A percentile compares a stretch with the other conserved stretches of the same genome.
These are phyloP conservation scores for Aricia agestis DNA, from an alignment of 1,140 invertebrate genomes.

Conservation along the genomic window DNA sequence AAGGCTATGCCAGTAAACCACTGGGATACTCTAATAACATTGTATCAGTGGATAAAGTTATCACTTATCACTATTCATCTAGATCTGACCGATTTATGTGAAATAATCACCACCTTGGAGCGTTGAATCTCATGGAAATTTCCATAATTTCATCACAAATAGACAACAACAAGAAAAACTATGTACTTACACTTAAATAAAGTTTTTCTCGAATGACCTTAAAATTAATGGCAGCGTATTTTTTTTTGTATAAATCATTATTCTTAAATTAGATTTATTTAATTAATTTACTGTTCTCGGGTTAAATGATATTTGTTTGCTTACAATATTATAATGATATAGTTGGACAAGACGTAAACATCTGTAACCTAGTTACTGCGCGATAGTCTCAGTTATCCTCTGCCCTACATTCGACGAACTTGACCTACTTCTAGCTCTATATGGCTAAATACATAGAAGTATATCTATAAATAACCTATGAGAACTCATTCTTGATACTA, in stretches of 20 bases:
- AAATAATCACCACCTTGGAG: neutral
- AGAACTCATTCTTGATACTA: slow-evolving; percentile 20
- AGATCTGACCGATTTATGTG: neutral
- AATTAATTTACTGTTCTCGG: no score
- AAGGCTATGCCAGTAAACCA: neutral
- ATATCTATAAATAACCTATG: slow-evolving; percentile 45
- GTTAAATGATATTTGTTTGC: slow-evolving; percentile 9
- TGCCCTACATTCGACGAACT: slow-evolving; percentile 66
- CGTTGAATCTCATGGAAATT: neutral
- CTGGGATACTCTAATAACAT: neutral
- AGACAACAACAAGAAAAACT: neutral
- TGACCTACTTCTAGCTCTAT: slow-evolving; percentile 58
- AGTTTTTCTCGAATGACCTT: neutral
- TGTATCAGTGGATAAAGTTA: neutral
- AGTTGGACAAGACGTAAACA: slow-evolving; percentile 29
- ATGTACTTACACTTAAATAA: neutral
- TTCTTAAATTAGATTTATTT: no score
- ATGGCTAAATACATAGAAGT: slow-evolving; percentile 49
- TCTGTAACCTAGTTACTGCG: slow-evolving; percentile 42
- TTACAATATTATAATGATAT: slow-evolving; percentile 26
- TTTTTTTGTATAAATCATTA: no score
- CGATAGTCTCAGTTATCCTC: slow-evolving; percentile 58
- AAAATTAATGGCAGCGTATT: no score
- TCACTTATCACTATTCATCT: neutral
- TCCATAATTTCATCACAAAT: neutral